A percentile compares a stretch with the other conserved stretches of the same genome.
phyloP scores from a whole-genome alignment of 2,113 vertebrate species.

The Bagarius yarrelli region DNA sequence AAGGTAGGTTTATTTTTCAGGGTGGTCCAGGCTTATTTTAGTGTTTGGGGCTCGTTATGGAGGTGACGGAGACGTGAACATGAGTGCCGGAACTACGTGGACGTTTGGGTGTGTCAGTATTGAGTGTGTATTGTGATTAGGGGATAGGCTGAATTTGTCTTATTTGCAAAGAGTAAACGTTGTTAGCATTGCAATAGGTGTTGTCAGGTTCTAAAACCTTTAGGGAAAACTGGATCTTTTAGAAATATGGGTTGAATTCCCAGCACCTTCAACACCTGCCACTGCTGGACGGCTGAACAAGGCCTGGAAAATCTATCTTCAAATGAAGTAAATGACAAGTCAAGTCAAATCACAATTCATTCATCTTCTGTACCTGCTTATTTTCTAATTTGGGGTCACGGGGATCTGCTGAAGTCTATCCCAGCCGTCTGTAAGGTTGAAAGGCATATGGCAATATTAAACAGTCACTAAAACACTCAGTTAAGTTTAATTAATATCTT shows the following conservation, averaged over 20 bases:
- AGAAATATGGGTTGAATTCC: not conserved
- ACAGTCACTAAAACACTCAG: too few species aligned
- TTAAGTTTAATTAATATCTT: too few species aligned
- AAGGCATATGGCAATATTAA: too few species aligned
- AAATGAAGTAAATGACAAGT: too few species aligned
- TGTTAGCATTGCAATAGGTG: not conserved
- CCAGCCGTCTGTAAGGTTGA: too few species aligned
- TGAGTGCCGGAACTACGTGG: conserved; percentile 59
- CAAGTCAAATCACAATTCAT: too few species aligned
- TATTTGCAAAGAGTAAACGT: not conserved
- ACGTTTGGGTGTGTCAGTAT: conserved; percentile 22
- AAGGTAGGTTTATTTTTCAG: conserved; percentile 39
- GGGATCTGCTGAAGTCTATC: too few species aligned
- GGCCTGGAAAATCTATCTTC: too few species aligned
- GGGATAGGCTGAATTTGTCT: not conserved
- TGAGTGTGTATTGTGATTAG: not conserved
- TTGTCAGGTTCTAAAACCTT: not conserved
- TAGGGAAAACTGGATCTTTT: not conserved
- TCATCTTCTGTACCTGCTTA: too few species aligned
- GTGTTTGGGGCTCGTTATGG: conserved; percentile 71
- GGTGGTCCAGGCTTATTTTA: not conserved
- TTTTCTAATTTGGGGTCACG: too few species aligned
- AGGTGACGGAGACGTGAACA: conserved; percentile 68
- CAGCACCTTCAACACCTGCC: too few species aligned
- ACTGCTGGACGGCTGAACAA: too few species aligned